Evolutionary conservation across 2,113 vertebrate genomes (phyloP).

Genomic region (Zosterops hypoxanthus): DNA sequence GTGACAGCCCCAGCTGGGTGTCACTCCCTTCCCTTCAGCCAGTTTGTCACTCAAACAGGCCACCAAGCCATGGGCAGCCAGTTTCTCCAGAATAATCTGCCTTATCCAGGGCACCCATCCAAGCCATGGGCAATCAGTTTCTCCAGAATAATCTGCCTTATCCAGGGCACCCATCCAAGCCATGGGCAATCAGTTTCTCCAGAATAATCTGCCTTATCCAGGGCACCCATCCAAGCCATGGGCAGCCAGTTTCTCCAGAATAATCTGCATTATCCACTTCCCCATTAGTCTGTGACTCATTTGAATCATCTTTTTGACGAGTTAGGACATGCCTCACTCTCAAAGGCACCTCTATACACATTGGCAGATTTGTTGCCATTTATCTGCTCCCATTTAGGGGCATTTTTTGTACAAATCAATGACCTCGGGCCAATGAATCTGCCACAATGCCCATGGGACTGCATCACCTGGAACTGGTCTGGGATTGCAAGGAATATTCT

Average conservation of each 20-base stretch:
- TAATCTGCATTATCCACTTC: not conserved
- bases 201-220: not conserved
- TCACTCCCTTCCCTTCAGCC: not conserved
- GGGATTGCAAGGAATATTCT: not conserved
- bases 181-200: not conserved
- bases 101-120: not conserved
- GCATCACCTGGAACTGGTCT: not conserved
- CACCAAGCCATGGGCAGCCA: not conserved
- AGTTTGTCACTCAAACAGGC: not conserved
- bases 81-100: too few species aligned
- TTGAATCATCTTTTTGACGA: not conserved
- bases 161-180: not conserved
- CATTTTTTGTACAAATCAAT: not conserved
- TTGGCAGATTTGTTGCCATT: not conserved
- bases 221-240: not conserved
- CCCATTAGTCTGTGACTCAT: not conserved
- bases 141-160: not conserved
- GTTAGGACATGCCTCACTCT: too few species aligned
- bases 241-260: not conserved
- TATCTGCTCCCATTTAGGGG: not conserved
- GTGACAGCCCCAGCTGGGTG: not conserved
- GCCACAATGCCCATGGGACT: not conserved
- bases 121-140: not conserved
- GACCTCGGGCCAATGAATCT: not conserved
- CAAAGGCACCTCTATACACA: not conserved